Evolutionary conservation across 2,888 invertebrate species (phyloP), one percentile per base, ranked within the genome.

Genomic region (Archips xylosteana): DNA sequence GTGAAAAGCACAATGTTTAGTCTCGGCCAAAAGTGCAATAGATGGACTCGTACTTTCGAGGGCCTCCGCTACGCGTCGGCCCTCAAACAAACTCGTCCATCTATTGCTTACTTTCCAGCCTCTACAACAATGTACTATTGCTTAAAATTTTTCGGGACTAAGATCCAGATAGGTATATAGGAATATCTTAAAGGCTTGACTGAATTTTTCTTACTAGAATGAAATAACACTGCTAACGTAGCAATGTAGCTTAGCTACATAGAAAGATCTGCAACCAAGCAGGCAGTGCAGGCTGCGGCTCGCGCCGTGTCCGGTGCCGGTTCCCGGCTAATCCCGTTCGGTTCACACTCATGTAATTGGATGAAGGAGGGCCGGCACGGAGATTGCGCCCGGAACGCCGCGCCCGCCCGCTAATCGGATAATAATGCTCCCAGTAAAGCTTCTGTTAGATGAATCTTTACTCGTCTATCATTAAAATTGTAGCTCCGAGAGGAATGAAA

Each of bases 281-380:
- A 23, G 60, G 42, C 51, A 23, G 59, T 76, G 70, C 77, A 80
- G 81, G 79, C 79, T 78, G 79, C 80, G 81, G 82, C 79, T 80
- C 81, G 79, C 80, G 80, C 76, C 81, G 81, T 81, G 57, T 57
- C 32, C 67, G 81, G 77, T 79, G 82, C 78, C 79, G 81, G 82
- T 83, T 81, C 88, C 85, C 83, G 83, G 84, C 83, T 91, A 91
- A 91, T 90, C 89, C 89, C 85, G 86, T 85, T 85, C 87, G 87
- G 90, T 90, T 92, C 92, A 92, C 92, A 91, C 92, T 91, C 88
- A 78, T 86, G 88, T 93, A 92, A 92, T 93, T 92, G 92, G 92
- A 93, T 92, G 89, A 92, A 91, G 89, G 89, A 88, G 87, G 87
- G 85, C 85, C 83, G 85, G 83, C 79, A 81, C 83, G 83, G 90